Conservation (phyloP, 1,140 invertebrate species). For the Drosophila kurseongensis region DNA sequence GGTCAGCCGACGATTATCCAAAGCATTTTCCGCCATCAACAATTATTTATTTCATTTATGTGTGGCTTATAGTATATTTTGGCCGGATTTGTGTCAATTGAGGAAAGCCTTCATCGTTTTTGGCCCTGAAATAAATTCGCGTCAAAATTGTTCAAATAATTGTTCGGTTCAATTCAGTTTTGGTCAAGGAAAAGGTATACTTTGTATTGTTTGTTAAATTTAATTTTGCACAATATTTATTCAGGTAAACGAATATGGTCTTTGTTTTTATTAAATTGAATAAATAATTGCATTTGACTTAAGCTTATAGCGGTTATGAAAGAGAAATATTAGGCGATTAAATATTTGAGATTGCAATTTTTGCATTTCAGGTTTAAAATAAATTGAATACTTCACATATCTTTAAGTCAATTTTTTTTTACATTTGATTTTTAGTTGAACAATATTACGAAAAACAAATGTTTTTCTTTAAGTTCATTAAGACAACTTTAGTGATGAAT, state of each 20-base stretch:
- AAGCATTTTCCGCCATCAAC: slow-evolving; percentile 62
- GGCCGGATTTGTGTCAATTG: slow-evolving; percentile 33
- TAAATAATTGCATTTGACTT: slow-evolving; percentile 8
- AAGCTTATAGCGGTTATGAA: neutral
- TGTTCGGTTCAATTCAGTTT: slow-evolving; percentile 38
- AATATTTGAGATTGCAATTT: neutral
- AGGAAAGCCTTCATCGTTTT: slow-evolving; percentile 34
- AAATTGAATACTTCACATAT: neutral
- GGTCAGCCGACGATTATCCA: slow-evolving; percentile 56
- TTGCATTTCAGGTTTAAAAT: no score
- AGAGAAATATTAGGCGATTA: neutral
- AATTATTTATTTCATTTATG: slow-evolving; percentile 31
- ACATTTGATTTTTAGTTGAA: no score
- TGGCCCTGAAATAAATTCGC: slow-evolving; percentile 44
- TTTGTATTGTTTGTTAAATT: slow-evolving; percentile 20
- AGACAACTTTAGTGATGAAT: no score
- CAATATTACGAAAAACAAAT: no score
- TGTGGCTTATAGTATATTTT: slow-evolving; percentile 9
- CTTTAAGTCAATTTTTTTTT: no score
- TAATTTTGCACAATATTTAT: slow-evolving; percentile 27
- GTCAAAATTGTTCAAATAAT: slow-evolving; percentile 47
- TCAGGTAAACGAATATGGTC: slow-evolving; percentile 4
- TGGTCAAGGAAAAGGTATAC: slow-evolving; percentile 28
- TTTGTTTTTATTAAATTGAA: slow-evolving; percentile 23
- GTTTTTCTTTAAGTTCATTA: no score